Percentiles rank a stretch among this genome's conserved stretches.
phyloP scores from a whole-genome alignment of 2,113 vertebrate genomes.

The Tetrax tetrax region DNA sequence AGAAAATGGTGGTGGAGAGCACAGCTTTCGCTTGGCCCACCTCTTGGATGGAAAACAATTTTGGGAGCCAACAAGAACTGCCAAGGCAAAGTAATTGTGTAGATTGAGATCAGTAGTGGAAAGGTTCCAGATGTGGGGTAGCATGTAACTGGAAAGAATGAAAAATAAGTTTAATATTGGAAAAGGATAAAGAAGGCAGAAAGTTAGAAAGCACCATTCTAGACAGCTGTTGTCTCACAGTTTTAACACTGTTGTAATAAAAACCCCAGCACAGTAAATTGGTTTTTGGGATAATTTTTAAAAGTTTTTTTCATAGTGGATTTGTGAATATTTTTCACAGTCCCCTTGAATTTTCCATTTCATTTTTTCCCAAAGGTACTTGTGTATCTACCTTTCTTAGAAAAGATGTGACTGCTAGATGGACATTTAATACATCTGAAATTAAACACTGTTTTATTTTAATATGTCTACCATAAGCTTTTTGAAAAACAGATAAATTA shows the following conservation, averaged over 20 bases:
- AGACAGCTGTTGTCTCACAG: background rate
- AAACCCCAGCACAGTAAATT: background rate
- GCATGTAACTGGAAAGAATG: background rate
- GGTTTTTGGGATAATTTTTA: background rate
- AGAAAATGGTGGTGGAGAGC: background rate
- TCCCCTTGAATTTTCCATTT: background rate
- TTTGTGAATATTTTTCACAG: background rate
- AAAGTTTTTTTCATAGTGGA: rapidly evolving
- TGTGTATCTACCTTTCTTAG: background rate
- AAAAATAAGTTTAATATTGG: background rate
- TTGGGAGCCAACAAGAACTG: conserved; percentile 31
- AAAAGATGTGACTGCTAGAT: background rate
- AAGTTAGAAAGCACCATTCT: background rate
- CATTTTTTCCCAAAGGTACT: background rate
- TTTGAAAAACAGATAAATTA: background rate
- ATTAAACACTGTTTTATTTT: background rate
- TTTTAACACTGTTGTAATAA: background rate
- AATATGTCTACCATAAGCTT: background rate
- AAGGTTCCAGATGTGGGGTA: background rate
- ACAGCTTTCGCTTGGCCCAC: background rate
- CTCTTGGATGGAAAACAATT: background rate
- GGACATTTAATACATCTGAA: background rate
- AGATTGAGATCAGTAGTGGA: conserved; percentile 23
- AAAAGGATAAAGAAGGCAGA: background rate
- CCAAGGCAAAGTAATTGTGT: conserved; percentile 43